Percentiles rank a stretch among this genome's conserved stretches.
These are phyloP conservation scores for Myoxocephalus aenaeus DNA, from an alignment of 2,797 vertebrate genomes.

Conservation along the genomic window DNA sequence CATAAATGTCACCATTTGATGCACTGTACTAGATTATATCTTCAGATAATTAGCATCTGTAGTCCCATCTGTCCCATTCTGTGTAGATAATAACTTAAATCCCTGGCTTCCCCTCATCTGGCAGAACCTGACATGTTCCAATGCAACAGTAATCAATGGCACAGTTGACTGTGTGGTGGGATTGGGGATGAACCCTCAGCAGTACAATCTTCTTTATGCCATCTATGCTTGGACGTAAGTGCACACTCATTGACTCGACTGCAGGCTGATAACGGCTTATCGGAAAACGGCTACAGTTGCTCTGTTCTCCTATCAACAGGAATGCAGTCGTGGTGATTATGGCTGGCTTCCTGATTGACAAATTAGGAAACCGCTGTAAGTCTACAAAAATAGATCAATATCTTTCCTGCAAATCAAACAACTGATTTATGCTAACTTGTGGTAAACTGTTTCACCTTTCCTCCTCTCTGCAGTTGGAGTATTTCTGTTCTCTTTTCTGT, in stretches of 20 bases:
- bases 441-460: background rate
- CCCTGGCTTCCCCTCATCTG: background rate
- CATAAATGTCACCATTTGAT: too few relatives aligned
- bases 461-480: slow-evolving; percentile 81
- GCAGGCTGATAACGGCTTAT: background rate
- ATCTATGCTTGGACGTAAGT: slow-evolving; percentile 87
- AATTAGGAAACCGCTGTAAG: slow-evolving; percentile 88
- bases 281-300: background rate
- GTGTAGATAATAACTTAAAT: background rate
- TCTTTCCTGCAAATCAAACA: background rate
- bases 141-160: slow-evolving; percentile 78
- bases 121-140: slow-evolving; percentile 87
- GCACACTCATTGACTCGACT: background rate
- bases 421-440: accelerated
- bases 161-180: slow-evolving; percentile 82
- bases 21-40: too few relatives aligned
- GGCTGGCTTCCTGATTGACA: slow-evolving; percentile 89
- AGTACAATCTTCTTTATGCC: slow-evolving; percentile 89
- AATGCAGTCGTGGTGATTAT: slow-evolving; percentile 88
- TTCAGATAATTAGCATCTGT: too few relatives aligned
- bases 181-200: slow-evolving; percentile 87
- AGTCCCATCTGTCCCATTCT: too few relatives aligned
- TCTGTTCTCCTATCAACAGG: slow-evolving; percentile 61
- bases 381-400: background rate
- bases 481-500: slow-evolving; percentile 89